These are phyloP conservation scores for Aepyceros melampus DNA, from an alignment of 2,113 vertebrate species.

Conservation along the genomic window DNA sequence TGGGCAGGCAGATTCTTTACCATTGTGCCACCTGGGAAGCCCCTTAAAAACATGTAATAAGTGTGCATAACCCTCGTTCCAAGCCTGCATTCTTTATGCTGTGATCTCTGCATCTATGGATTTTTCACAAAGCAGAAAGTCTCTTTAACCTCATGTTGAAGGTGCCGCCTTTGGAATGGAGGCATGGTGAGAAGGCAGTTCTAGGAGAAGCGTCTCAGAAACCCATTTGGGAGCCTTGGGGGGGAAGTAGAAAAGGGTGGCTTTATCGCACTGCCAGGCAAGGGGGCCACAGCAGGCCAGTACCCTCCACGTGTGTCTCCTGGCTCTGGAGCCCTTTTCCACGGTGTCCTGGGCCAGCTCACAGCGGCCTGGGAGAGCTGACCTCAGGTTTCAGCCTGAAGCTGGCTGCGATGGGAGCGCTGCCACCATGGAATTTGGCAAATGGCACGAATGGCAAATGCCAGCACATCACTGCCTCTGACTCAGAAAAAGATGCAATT, in stretches of 20 bases:
- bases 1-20: background rate
- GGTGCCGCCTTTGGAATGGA: background rate
- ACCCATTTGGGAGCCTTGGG: too few relatives aligned
- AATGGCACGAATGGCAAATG: too few relatives aligned
- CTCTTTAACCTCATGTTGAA: background rate
- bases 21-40: background rate
- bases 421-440: background rate
- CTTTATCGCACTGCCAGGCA: background rate
- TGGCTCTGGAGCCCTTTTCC: too few relatives aligned
- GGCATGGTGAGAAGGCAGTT: background rate
- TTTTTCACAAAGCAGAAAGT: background rate
- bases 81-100: background rate
- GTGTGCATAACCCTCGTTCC: background rate
- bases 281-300: rapidly evolving
- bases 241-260: background rate
- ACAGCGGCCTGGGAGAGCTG: too few relatives aligned
- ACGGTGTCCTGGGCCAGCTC: rapidly evolving
- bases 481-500: constrained; percentile 37
- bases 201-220: rapidly evolving
- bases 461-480: background rate
- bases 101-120: background rate
- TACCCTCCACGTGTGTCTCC: background rate
- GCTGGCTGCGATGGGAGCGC: background rate
- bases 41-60: background rate
- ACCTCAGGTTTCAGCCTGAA: background rate